Evolutionary conservation across 2,888 invertebrate genomes (phyloP), one percentile per base, ranked within the genome.

Genomic region (Sipha maydis): DNA sequence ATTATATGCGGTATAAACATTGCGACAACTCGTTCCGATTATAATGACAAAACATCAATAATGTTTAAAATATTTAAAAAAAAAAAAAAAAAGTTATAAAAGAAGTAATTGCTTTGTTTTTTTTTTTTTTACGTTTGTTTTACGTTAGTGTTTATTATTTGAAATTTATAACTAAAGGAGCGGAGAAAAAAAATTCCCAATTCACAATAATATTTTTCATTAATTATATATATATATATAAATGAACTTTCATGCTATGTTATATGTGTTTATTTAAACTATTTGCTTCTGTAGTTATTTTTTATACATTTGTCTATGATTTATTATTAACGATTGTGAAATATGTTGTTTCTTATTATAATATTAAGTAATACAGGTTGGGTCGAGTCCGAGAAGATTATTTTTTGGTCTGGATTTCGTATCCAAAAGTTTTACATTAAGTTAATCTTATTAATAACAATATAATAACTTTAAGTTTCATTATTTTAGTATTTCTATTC

Each of bases 341-440:
- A 56, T 19, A 21, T 34, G 38, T 80, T 80, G 67, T 67, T 38
- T n/a, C 54, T 61, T 14, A 34, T 80, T 67, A 67, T 54, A 82
- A 41, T 4, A 56, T 56, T 56, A 56, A 56, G 56, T 73, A 83
- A 83, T n/a, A 83, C 77, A 77, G 56, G 80, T 79, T 80, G 86
- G 80, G 73, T 80, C 86, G 86, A 86, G 56, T 86, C 86, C 73
- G 80, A 86, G 86, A 86, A 80, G 86, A 86, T 80, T 79, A 28
- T 86, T 41, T 86, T 86, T 86, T 86, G 86, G 86, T 79, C 86
- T 86, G 86, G 80, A 86, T 73, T 25, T 86, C 80, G 80, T 56
- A 73, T 80, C 80, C 86, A 80, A 79, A 79, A 85, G 56, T 69
- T 56, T 71, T 79, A 77, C 21, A 56, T 14, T 76, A 28, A 61